These are phyloP conservation scores for Prunella fulvescens DNA, from an alignment of 2,113 vertebrate genomes.

Conservation along the genomic window DNA sequence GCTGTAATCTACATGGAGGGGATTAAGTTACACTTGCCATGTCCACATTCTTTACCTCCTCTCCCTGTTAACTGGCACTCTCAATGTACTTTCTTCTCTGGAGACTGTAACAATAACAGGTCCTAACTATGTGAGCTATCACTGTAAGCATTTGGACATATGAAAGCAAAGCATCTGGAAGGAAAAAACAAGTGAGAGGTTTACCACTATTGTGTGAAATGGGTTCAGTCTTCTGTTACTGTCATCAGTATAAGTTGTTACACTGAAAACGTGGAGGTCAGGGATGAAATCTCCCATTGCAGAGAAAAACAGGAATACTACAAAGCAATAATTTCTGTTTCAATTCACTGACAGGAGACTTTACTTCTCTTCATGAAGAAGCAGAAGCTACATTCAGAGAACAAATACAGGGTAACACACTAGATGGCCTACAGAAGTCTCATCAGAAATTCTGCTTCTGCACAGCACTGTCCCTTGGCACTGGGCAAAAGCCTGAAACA, in stretches of 20 bases:
- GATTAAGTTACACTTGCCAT: neutral
- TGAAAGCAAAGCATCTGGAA: neutral
- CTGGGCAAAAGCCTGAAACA: neutral
- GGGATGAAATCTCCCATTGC: neutral
- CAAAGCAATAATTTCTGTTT: neutral
- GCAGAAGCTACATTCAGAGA: neutral
- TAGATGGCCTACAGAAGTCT: neutral
- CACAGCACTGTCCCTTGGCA: neutral
- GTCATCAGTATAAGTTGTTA: neutral
- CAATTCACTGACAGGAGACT: neutral
- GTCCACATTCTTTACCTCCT: conserved; percentile 12
- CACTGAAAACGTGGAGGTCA: neutral
- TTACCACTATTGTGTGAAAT: neutral
- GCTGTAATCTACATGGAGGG: neutral
- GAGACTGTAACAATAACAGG: neutral
- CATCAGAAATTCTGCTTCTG: neutral
- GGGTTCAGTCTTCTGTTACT: neutral
- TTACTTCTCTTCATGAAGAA: neutral
- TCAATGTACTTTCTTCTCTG: neutral
- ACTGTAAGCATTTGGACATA: neutral
- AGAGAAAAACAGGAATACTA: neutral
- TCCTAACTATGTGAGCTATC: neutral
- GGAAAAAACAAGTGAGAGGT: neutral
- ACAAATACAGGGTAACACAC: neutral
- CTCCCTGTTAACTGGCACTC: neutral